Evolutionary conservation across 2,888 invertebrate species (phyloP), one percentile per base, ranked within the genome.

Genomic region (Cephonodes hylas): DNA sequence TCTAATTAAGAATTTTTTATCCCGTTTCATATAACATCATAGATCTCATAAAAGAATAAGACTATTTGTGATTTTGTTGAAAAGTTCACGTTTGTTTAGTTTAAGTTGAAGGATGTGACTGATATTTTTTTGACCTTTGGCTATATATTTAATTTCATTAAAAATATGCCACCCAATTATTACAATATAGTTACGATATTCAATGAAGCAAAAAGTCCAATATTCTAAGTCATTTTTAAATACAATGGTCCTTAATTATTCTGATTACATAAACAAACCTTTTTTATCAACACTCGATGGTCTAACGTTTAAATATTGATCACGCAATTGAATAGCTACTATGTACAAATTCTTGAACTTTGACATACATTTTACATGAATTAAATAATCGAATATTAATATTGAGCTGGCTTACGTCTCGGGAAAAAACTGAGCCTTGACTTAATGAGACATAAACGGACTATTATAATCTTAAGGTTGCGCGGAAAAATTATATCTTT

Each of bases 311-410:
- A 53, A 53, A 53, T 53, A 31, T 53, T 31, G 53, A 53, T 31
- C 53, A 27, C 31, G 8, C 15, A 27, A 18, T 31, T 53, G 53
- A 31, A 31, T 53, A 8, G 53, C 53, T 53, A 53, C 53, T 31
- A 31, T 10, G 53, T 53, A 31, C 53, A 53, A 53, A 53, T 31
- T 53, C 53, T 53, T 53, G 53, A 53, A 53, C 53, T 53, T 53
- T 53, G 27, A 53, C 53, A 13, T 53, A 53, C 18, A 53, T 3
- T 10, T 27, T 3, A 53, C 18, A 27, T 7, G 45, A 45, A 53
- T 31, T 53, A 31, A 53, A 53, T 31, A 27, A 53, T 53, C 53
- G 31, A 53, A 53, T 53, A 53, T 53, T 18, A 53, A 27, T 53
- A 7, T 25, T 48, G 18, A 15, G 18, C 38, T 48, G 53, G 53